These are phyloP conservation scores for Aradophagus sp. DNA, from an alignment of 1,140 invertebrate species.

Conservation along the genomic window DNA sequence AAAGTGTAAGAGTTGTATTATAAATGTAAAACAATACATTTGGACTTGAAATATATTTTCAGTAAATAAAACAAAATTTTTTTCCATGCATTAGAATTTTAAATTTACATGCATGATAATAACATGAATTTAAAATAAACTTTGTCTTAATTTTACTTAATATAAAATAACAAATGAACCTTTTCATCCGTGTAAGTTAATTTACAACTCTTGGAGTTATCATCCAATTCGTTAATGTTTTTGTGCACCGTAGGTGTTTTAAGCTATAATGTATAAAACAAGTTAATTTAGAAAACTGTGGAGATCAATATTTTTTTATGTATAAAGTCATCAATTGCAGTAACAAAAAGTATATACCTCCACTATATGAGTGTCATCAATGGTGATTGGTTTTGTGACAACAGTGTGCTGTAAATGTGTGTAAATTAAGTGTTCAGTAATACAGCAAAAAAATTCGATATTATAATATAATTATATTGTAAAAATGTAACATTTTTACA, in stretches of 20 bases:
- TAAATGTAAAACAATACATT: no score
- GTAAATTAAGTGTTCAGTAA: slow-evolving; percentile 5
- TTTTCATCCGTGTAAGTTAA: slow-evolving; percentile 13
- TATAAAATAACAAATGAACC: no score
- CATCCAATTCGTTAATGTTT: slow-evolving; percentile 29
- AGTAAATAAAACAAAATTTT: not conserved
- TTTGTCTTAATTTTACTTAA: no score
- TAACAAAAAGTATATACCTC: slow-evolving; percentile 35
- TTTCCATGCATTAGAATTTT: not conserved
- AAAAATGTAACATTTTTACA: no score
- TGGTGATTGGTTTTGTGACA: slow-evolving; percentile 38
- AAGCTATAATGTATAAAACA: slow-evolving; percentile 15
- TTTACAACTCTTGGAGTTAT: slow-evolving; percentile 9
- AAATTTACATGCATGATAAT: no score
- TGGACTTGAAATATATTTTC: no score
- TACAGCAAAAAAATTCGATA: not conserved
- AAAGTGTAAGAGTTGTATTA: not conserved
- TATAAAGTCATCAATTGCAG: not conserved
- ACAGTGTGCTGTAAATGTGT: slow-evolving; percentile 43
- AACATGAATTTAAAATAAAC: no score
- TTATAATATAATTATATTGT: slow-evolving; percentile 1
- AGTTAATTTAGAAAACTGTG: not conserved
- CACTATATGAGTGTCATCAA: slow-evolving; percentile 12
- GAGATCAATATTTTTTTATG: slow-evolving; percentile 1
- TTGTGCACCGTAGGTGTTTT: slow-evolving; percentile 26